phyloP scores from a whole-genome alignment of 2,113 vertebrate species.

The Vireo altiloquus region DNA sequence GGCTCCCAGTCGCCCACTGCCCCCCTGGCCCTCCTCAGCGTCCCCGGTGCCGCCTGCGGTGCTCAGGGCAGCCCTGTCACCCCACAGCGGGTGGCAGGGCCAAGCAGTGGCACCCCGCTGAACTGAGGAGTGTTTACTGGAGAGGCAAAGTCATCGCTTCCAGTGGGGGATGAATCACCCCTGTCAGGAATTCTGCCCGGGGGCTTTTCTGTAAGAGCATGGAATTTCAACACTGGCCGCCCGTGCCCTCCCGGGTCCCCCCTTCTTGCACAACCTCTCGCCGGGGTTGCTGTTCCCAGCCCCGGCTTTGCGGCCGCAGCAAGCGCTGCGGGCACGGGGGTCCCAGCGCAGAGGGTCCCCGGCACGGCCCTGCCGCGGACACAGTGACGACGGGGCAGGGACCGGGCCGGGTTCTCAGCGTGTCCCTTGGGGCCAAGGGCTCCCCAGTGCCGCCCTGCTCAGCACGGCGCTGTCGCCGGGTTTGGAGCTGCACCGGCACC shows the following conservation, averaged over 20 bases:
- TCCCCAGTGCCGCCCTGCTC: fast-evolving
- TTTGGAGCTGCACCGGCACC: background rate
- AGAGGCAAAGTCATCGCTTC: slow-evolving; percentile 29
- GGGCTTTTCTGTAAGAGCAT: slow-evolving; percentile 40
- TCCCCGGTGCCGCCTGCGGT: fast-evolving
- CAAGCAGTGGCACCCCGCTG: background rate
- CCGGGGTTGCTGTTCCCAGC: background rate
- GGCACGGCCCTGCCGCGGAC: fast-evolving
- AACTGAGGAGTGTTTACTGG: slow-evolving; percentile 21
- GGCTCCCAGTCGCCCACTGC: fast-evolving
- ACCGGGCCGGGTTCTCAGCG: fast-evolving
- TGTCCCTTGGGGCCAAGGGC: fast-evolving
- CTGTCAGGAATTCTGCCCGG: slow-evolving; percentile 54
- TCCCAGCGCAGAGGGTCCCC: fast-evolving
- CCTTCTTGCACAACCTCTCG: slow-evolving; percentile 24
- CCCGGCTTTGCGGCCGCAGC: background rate
- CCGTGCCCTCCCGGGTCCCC: background rate
- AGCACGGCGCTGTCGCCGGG: fast-evolving
- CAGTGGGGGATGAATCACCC: slow-evolving; percentile 51
- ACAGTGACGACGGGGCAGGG: fast-evolving
- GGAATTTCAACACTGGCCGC: slow-evolving; percentile 25
- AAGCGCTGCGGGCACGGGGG: background rate
- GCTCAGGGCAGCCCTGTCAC: background rate
- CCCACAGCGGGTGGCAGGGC: background rate
- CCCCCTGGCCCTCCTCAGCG: too few species aligned